Evolutionary conservation across 1,140 invertebrate genomes (phyloP).

Genomic region (Sitophilus oryzae): DNA sequence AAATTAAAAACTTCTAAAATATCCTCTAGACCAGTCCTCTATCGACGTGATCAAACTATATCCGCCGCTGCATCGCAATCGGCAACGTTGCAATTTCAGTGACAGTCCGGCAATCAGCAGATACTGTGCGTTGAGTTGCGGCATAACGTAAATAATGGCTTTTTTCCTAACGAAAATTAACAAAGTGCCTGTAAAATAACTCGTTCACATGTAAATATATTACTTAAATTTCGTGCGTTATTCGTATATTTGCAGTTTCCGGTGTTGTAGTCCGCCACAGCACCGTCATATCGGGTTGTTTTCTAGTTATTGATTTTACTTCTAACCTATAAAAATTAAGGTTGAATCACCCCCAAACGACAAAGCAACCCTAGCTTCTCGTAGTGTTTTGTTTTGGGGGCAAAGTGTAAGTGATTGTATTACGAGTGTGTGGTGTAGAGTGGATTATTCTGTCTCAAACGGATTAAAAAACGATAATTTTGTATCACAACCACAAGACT

Average conservation of each 20-base stretch:
- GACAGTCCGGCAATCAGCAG: slow-evolving; percentile 27
- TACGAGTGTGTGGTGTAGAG: too few species aligned
- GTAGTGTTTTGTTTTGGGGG: slow-evolving; percentile 15
- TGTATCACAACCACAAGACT: too few species aligned
- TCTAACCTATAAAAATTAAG: slow-evolving; percentile 18
- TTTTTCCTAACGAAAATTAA: slow-evolving; percentile 11
- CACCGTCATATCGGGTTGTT: not conserved
- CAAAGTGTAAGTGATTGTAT: too few species aligned
- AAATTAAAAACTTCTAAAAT: not conserved
- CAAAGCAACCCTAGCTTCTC: not conserved
- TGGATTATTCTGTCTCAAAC: too few species aligned
- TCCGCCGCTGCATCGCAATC: slow-evolving; percentile 22
- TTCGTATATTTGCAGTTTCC: not conserved
- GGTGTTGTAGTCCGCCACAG: not conserved
- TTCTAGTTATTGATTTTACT: slow-evolving; percentile 11
- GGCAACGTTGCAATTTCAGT: slow-evolving; percentile 32
- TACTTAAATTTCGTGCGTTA: not conserved
- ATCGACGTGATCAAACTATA: slow-evolving; percentile 27
- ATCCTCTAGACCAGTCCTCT: slow-evolving; percentile 12
- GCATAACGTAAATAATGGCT: slow-evolving; percentile 19
- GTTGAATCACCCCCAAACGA: slow-evolving; percentile 1
- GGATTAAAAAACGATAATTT: too few species aligned
- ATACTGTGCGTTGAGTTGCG: slow-evolving; percentile 13
- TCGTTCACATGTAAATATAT: not conserved
- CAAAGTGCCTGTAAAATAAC: slow-evolving; percentile 2